Conservation (phyloP, 2,888 invertebrate genomes). For the Piscicola geometra region DNA sequence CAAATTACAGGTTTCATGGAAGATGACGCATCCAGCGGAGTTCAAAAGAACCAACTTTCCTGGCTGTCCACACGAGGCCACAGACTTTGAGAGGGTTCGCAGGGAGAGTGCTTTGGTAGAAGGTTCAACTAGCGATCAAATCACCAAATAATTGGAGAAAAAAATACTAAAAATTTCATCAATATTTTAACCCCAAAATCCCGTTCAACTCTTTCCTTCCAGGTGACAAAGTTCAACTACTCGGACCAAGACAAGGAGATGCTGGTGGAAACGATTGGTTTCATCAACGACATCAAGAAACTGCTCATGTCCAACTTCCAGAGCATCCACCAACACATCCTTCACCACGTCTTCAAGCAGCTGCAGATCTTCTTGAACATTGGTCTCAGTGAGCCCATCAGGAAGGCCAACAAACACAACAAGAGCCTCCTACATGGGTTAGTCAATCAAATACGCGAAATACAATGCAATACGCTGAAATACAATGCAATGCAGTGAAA, state of each 20-base stretch:
- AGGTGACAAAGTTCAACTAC: constrained; percentile 94
- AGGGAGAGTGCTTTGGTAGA: too few relatives aligned
- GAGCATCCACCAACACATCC: constrained; percentile 81
- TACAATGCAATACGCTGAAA: too few relatives aligned
- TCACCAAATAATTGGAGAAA: too few relatives aligned
- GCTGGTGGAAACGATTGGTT: constrained; percentile 92
- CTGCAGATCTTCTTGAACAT: constrained; percentile 92
- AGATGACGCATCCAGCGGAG: constrained; percentile 27
- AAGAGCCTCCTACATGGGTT: constrained; percentile 67
- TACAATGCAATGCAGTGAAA: too few relatives aligned
- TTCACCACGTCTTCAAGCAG: constrained; percentile 86
- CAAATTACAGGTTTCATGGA: constrained; percentile 29
- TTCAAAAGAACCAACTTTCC: background rate
- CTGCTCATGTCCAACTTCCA: constrained; percentile 90
- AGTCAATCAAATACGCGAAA: too few relatives aligned
- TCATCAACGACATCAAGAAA: constrained; percentile 94
- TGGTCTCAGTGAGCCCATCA: constrained; percentile 77
- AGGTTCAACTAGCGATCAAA: too few relatives aligned
- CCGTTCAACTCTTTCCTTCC: too few relatives aligned
- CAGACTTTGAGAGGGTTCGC: constrained; percentile 25
- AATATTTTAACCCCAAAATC: too few relatives aligned
- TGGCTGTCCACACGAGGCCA: constrained; percentile 14
- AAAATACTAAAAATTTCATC: too few relatives aligned
- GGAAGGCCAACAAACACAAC: constrained; percentile 94
- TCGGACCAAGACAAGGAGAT: constrained; percentile 94